Evolutionary conservation across 92 coral and sea anemone species (phyloP).

Genomic region (Palythoa grandis): DNA sequence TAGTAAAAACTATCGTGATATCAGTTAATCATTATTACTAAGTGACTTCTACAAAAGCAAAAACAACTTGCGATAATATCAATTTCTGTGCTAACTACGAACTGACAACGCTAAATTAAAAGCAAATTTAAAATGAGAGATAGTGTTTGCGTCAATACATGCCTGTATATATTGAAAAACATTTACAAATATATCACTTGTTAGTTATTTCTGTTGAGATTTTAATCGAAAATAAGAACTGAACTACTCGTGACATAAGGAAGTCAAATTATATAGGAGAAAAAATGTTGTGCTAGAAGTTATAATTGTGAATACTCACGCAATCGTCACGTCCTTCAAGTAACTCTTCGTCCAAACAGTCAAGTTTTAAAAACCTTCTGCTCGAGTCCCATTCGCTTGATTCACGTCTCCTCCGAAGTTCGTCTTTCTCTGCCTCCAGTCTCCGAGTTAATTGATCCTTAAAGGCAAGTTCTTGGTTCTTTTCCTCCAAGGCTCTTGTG

Average conservation of each 20-base stretch:
- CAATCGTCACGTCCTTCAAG: slow-evolving; percentile 31
- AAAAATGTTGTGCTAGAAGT: background rate
- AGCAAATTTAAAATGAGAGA: background rate
- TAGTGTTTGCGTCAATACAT: background rate
- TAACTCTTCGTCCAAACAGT: slow-evolving; percentile 15
- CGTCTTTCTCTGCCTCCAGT: slow-evolving; percentile 84
- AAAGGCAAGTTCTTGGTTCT: slow-evolving; percentile 85
- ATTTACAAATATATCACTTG: background rate
- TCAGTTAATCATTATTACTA: no score
- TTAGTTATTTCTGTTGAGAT: background rate
- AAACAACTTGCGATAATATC: background rate
- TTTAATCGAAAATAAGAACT: background rate
- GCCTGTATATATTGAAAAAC: background rate
- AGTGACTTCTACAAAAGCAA: no score
- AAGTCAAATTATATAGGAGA: background rate
- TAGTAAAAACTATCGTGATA: no score
- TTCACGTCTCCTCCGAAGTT: slow-evolving; percentile 64
- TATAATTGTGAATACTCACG: slow-evolving; percentile 19
- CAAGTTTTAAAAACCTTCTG: slow-evolving; percentile 40
- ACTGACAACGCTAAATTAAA: background rate
- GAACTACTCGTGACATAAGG: background rate
- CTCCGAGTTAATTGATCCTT: slow-evolving; percentile 89
- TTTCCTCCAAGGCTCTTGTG: slow-evolving; percentile 87
- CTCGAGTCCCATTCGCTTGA: slow-evolving; percentile 62
- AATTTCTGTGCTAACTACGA: background rate